Percentiles rank a stretch among this genome's conserved stretches.
Evolutionary conservation across 2,888 invertebrate genomes (phyloP).

Genomic region (Scaptodrosophila latifasciaeformis): DNA sequence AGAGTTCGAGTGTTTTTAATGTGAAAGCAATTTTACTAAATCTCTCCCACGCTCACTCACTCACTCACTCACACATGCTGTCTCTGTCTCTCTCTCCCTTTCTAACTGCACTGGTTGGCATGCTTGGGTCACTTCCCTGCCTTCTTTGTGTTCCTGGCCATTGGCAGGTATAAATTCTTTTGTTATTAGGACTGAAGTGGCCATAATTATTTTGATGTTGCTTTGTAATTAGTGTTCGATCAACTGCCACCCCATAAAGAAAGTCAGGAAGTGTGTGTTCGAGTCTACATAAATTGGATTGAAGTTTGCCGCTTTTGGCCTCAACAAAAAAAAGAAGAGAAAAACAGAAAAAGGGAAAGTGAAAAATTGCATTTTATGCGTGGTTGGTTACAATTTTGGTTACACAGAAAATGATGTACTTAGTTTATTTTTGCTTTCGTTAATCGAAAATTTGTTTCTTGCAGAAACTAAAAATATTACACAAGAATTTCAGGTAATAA

Average conservation of each 20-base stretch:
- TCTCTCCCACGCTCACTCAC: constrained; percentile 39
- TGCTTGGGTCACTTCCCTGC: too few species aligned
- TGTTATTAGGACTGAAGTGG: constrained; percentile 62
- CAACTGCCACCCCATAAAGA: constrained; percentile 31
- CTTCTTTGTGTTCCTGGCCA: constrained; percentile 13
- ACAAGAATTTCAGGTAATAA: too few species aligned
- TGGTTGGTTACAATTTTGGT: constrained; percentile 30
- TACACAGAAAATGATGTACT: constrained; percentile 59
- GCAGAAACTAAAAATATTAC: too few species aligned
- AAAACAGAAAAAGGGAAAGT: constrained; percentile 68
- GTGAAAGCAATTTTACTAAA: constrained; percentile 63
- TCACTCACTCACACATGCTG: too few species aligned
- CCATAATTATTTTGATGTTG: constrained; percentile 71
- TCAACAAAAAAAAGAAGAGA: too few species aligned
- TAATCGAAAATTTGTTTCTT: constrained; percentile 52
- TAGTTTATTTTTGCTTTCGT: too few species aligned
- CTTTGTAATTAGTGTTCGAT: constrained; percentile 69
- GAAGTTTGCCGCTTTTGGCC: constrained; percentile 17
- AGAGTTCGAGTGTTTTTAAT: constrained; percentile 55
- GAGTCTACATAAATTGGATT: constrained; percentile 7
- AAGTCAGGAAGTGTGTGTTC: constrained; percentile 12
- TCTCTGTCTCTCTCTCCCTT: too few species aligned
- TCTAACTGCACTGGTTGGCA: too few species aligned
- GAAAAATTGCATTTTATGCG: constrained; percentile 64
- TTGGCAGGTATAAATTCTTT: constrained; percentile 57